Conservation (phyloP, 1,140 invertebrate genomes). For the Magallana gigas region DNA sequence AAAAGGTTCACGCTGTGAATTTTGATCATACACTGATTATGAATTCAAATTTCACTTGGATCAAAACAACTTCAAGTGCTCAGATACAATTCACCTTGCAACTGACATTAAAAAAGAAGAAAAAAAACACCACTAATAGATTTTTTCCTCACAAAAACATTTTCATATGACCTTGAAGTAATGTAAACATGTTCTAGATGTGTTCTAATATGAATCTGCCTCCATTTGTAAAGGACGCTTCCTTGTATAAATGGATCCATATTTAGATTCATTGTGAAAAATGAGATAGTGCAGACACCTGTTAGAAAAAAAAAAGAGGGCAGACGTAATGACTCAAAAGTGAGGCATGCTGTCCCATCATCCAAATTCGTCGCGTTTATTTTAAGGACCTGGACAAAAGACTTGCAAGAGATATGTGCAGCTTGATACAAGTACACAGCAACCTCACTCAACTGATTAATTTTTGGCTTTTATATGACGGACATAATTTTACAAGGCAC, state of each 20-base stretch:
- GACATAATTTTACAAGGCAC: too few relatives aligned
- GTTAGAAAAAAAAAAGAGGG: not conserved
- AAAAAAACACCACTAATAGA: not conserved
- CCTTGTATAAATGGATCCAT: not conserved
- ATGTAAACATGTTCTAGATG: slow-evolving; percentile 8
- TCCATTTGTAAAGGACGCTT: slow-evolving; percentile 7
- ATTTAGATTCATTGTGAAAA: slow-evolving; percentile 27
- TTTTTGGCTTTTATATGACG: too few relatives aligned
- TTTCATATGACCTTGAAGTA: slow-evolving; percentile 22
- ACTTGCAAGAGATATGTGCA: too few relatives aligned
- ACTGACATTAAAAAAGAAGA: too few relatives aligned
- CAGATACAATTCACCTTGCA: too few relatives aligned
- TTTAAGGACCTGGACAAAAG: too few relatives aligned
- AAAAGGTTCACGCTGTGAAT: not conserved
- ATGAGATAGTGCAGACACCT: slow-evolving; percentile 12
- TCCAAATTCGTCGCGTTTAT: not conserved
- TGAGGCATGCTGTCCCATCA: not conserved
- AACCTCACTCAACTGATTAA: too few relatives aligned
- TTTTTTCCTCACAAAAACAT: not conserved
- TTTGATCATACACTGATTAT: not conserved
- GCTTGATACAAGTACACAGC: too few relatives aligned
- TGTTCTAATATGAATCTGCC: not conserved
- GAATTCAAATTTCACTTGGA: not conserved
- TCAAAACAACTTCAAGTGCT: not conserved
- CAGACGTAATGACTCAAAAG: slow-evolving; percentile 7